A percentile compares a stretch with the other conserved stretches of the same genome.
Evolutionary conservation across 2,113 vertebrate genomes (phyloP).

Genomic region (Pristiophorus japonicus): DNA sequence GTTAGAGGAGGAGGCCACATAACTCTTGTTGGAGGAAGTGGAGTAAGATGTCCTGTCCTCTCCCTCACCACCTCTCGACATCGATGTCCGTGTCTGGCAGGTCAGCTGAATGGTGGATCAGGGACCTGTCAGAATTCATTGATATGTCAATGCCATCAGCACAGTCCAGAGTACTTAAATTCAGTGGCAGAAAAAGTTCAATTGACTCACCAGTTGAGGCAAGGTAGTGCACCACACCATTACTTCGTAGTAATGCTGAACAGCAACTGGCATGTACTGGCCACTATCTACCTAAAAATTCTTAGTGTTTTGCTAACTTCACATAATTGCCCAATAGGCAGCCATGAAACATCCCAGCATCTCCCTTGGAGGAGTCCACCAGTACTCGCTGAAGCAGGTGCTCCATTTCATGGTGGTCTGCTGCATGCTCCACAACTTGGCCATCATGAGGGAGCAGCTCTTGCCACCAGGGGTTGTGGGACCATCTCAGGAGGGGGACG

Average conservation of each 20-base stretch:
- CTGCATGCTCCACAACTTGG: too few relatives aligned
- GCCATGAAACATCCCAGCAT: not conserved
- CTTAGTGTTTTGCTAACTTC: not conserved
- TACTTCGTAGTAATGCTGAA: not conserved
- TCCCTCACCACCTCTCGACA: not conserved
- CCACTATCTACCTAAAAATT: not conserved
- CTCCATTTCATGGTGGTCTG: too few relatives aligned
- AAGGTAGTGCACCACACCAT: not conserved
- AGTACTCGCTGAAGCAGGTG: too few relatives aligned
- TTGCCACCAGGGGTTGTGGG: too few relatives aligned
- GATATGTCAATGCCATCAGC: not conserved
- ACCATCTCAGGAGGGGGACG: too few relatives aligned
- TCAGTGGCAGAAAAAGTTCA: not conserved
- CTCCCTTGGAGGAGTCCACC: too few relatives aligned
- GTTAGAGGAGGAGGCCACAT: not conserved
- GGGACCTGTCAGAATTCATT: not conserved
- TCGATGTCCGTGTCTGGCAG: not conserved
- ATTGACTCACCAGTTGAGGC: not conserved
- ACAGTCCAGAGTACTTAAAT: not conserved
- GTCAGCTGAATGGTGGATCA: not conserved
- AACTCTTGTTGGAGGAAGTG: not conserved
- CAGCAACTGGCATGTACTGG: not conserved
- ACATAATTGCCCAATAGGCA: not conserved
- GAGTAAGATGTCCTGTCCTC: not conserved
- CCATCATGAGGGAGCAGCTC: too few relatives aligned